These are phyloP conservation scores for Montipora sp. DNA, from an alignment of 64 coral and sea anemone species.

Conservation along the genomic window DNA sequence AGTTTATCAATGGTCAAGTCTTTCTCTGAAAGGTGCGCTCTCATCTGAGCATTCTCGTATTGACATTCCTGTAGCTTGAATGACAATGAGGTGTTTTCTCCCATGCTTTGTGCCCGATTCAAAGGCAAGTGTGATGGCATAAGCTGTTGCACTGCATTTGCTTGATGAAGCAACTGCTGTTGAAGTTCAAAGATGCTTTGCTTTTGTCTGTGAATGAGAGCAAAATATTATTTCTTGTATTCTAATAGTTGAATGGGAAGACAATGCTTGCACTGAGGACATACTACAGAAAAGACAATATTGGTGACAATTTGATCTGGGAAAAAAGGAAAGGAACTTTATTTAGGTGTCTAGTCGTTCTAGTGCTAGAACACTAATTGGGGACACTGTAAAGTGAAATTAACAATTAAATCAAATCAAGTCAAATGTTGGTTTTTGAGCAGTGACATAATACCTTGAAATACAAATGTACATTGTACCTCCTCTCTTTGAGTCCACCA, in stretches of 20 bases:
- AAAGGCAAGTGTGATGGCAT: constrained; percentile 43
- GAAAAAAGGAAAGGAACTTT: too few species aligned
- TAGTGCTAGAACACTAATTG: too few species aligned
- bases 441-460: too few species aligned
- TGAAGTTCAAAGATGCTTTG: constrained; percentile 89
- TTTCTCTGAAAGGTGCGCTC: constrained; percentile 79
- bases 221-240: not conserved
- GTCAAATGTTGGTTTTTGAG: too few species aligned
- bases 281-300: too few species aligned
- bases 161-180: constrained; percentile 74
- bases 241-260: not conserved
- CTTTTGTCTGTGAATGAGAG: constrained; percentile 70
- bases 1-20: constrained; percentile 81
- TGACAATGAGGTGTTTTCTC: constrained; percentile 52
- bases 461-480: too few species aligned
- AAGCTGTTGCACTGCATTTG: constrained; percentile 59
- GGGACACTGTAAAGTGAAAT: too few species aligned
- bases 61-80: constrained; percentile 89
- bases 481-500: too few species aligned
- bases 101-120: constrained; percentile 46
- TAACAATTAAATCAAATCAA: too few species aligned
- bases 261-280: not conserved
- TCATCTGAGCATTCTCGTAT: constrained; percentile 83
- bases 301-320: too few species aligned
- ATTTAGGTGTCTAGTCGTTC: too few species aligned